Conservation (phyloP, 2,797 vertebrate species). For the Bufotes viridis region DNA sequence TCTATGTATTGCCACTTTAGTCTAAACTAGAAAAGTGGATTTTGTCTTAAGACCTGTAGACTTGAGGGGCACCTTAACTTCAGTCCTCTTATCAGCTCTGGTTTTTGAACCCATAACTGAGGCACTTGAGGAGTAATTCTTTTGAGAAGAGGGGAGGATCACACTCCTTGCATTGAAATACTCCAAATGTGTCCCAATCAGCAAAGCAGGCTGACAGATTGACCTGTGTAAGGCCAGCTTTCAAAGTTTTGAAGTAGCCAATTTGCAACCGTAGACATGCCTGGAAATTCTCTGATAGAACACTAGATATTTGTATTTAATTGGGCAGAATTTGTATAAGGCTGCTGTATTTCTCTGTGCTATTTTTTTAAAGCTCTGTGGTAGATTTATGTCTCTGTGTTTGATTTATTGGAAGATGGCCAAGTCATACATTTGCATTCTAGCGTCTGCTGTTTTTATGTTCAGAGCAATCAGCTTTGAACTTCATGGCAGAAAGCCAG, state of each 20-base stretch:
- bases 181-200: background rate
- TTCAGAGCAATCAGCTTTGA: slow-evolving; percentile 49
- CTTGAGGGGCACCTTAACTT: background rate
- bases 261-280: background rate
- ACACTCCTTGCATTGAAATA: background rate
- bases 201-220: background rate
- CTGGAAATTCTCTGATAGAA: background rate
- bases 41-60: background rate
- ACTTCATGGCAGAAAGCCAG: slow-evolving; percentile 47
- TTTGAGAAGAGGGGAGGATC: background rate
- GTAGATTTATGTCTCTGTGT: slow-evolving; percentile 46
- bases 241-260: background rate
- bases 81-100: background rate
- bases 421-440: slow-evolving; percentile 55
- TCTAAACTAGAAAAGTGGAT: background rate
- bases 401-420: slow-evolving; percentile 42
- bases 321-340: slow-evolving; percentile 2
- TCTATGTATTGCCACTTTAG: too few species aligned
- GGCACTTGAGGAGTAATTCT: background rate
- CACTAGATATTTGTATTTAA: slow-evolving; percentile 1
- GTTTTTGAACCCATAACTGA: background rate
- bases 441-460: slow-evolving; percentile 30
- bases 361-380: slow-evolving; percentile 20
- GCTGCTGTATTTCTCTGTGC: background rate
- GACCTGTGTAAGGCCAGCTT: background rate